Evolutionary conservation across 92 coral and sea anemone genomes (phyloP).

Genomic region (Anthopleura xanthogrammica): DNA sequence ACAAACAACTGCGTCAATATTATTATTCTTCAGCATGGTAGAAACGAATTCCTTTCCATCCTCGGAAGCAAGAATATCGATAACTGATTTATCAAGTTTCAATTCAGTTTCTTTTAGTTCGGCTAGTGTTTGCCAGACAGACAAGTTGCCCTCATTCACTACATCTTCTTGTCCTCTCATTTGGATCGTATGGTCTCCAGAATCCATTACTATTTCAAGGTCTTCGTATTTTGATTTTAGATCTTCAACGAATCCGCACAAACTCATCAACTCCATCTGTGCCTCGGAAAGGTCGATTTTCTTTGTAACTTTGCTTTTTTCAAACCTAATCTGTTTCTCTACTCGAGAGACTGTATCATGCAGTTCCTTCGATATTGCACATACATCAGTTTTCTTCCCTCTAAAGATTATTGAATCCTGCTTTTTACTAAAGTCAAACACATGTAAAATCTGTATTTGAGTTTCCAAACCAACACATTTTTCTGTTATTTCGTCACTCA

Average conservation of each 20-base stretch:
- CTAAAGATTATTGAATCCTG: slow-evolving; percentile 8
- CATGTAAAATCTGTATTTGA: not conserved
- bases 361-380: slow-evolving; percentile 13
- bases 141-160: slow-evolving; percentile 1
- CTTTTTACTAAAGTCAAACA: not conserved
- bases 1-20: slow-evolving; percentile 16
- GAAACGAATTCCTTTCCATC: slow-evolving; percentile 16
- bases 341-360: slow-evolving; percentile 19
- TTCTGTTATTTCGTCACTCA: not conserved
- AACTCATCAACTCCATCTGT: slow-evolving; percentile 22
- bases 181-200: no score
- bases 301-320: slow-evolving; percentile 27
- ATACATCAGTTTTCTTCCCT: slow-evolving; percentile 34
- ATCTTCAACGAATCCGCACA: slow-evolving; percentile 29
- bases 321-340: slow-evolving; percentile 16
- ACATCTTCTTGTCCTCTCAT: no score
- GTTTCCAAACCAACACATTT: not conserved
- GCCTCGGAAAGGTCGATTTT: slow-evolving; percentile 16
- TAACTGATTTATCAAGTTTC: slow-evolving; percentile 13
- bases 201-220: slow-evolving; percentile 13
- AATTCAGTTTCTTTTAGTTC: slow-evolving; percentile 17
- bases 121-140: slow-evolving; percentile 36
- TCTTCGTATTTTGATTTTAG: slow-evolving; percentile 22
- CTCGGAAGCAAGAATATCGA: slow-evolving; percentile 9
- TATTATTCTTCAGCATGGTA: not conserved